Evolutionary conservation across 2,888 invertebrate genomes (phyloP), one percentile per base, ranked within the genome.

Genomic region (Esperia sulphurella): DNA sequence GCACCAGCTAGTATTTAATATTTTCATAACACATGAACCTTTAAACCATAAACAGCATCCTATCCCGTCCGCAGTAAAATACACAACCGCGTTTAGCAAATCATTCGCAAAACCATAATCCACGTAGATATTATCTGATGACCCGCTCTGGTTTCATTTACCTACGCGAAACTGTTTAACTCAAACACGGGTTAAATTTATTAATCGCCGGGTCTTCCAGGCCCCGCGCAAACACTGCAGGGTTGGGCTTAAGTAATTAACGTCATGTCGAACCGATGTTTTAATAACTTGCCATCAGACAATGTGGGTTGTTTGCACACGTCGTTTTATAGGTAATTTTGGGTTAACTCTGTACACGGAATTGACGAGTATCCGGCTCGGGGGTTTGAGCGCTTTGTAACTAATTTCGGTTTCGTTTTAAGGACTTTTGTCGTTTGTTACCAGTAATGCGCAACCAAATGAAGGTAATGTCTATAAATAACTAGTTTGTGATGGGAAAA

Each of bases 211-310:
- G 74, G 71, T 65, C 72, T 65, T 71, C 58, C 63, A 58, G 75
- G 58, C 71, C 72, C 48, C 71, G 61, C 57, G 68, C 79, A 80
- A 80, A 80, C 77, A 79, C 50, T 57, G 51, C 61, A 61, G 66
- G 74, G 72, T 71, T 68, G 58, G 61, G 77, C 71, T 75, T 78
- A 78, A 81, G 81, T 79, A 82, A 82, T 82, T 78, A 82, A 74
- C 79, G 75, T 68, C 62, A 69, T 70, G 73, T 72, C 71, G 72
- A 67, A 62, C 71, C 68, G 69, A 76, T 79, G 78, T 78, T 79
- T 79, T 79, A 79, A 78, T 79, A 80, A 79, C 74, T 72, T 61
- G 63, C 63, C 67, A 57, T 69, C 63, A 66, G 57, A 69, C 68
- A 68, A 61, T 63, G 55, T 39, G 53, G 51, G 65, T 62, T 76